Conservation (phyloP, 2,888 invertebrate genomes). For the Furcula furcula region DNA sequence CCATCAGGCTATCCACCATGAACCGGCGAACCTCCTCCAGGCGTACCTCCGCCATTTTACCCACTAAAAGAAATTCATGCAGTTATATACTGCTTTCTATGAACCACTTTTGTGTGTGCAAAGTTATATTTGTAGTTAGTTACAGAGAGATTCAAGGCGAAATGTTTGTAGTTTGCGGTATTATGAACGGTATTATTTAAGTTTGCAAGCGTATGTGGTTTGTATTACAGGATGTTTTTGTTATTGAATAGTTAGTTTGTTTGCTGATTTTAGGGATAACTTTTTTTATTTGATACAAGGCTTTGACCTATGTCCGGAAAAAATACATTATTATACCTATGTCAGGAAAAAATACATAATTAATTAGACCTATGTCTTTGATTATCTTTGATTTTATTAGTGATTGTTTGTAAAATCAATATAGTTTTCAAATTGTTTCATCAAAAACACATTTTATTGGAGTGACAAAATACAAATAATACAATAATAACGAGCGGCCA, state of each 20-base stretch:
- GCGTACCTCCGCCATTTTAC: constrained; percentile 64
- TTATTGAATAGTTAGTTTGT: no score
- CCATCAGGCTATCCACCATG: constrained; percentile 82
- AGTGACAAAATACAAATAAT: no score
- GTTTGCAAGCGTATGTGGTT: background rate
- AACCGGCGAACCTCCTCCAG: constrained; percentile 81
- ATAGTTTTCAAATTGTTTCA: no score
- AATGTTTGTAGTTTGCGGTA: background rate
- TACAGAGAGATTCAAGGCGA: background rate
- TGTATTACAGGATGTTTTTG: background rate
- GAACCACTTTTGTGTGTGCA: background rate
- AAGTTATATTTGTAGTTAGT: background rate
- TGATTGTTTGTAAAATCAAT: no score
- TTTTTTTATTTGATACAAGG: no score
- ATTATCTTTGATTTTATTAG: no score
- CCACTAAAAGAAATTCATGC: constrained; percentile 7
- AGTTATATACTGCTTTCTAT: background rate
- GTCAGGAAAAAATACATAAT: no score
- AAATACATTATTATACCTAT: no score
- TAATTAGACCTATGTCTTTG: no score
- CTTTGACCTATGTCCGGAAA: no score
- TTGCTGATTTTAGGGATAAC: no score
- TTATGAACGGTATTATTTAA: background rate
- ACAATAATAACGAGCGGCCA: background rate
- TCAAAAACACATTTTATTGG: no score